Conservation (phyloP, 2,113 vertebrate species). For the Felis chaus region DNA sequence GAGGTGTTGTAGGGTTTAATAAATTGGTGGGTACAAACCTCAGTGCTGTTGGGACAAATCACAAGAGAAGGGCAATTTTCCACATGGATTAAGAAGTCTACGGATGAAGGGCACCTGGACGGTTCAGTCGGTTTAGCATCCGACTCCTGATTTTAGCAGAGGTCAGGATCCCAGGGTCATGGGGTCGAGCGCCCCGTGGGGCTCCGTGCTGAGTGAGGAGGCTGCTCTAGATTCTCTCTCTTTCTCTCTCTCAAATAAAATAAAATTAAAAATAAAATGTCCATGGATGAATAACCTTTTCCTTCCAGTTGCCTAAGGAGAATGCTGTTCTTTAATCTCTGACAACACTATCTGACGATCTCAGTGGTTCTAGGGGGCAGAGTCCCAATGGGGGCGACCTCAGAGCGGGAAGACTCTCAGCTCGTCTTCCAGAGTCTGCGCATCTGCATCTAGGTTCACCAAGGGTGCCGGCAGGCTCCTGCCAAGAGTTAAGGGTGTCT, state of each 20-base stretch:
- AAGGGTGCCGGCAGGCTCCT: neutral
- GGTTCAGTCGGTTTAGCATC: too few species aligned
- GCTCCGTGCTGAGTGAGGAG: too few species aligned
- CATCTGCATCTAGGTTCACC: rapidly evolving
- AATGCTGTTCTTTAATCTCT: too few species aligned
- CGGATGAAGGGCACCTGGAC: too few species aligned
- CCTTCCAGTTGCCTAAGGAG: neutral
- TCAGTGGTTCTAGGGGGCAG: neutral
- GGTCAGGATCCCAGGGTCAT: too few species aligned
- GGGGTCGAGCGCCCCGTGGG: too few species aligned
- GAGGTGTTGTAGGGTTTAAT: neutral
- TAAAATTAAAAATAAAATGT: too few species aligned
- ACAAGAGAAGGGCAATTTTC: neutral
- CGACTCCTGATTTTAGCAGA: too few species aligned
- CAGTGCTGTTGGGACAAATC: neutral
- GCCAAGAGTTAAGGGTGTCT: neutral
- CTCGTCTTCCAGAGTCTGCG: rapidly evolving
- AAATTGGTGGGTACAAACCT: neutral
- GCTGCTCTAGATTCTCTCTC: too few species aligned
- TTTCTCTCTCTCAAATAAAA: too few species aligned
- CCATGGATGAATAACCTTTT: too few species aligned
- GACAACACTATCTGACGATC: neutral
- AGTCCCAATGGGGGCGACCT: rapidly evolving
- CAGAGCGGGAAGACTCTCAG: too few species aligned
- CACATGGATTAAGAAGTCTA: rapidly evolving